Conservation (phyloP, 2,797 vertebrate species). For the Liasis olivaceus region DNA sequence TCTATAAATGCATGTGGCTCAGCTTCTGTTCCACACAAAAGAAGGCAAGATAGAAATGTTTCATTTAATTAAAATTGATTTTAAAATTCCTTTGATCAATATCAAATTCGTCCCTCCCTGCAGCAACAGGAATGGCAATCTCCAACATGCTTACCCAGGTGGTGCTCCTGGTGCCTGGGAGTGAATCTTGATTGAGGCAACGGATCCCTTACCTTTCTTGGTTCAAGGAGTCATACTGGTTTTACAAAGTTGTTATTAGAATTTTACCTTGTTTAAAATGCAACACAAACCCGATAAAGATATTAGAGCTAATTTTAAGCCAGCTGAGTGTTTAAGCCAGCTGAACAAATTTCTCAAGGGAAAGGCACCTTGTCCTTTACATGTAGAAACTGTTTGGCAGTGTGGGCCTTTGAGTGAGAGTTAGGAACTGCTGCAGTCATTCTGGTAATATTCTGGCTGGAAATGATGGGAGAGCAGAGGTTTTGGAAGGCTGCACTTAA, state of each 20-base stretch:
- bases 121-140: conserved; percentile 67
- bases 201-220: conserved; percentile 53
- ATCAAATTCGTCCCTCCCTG: conserved; percentile 78
- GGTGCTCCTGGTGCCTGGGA: conserved; percentile 62
- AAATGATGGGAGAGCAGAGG: not conserved
- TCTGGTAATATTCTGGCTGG: not conserved
- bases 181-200: conserved; percentile 56
- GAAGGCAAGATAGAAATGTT: conserved; percentile 80
- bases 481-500: conserved; percentile 14
- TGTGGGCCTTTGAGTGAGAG: not conserved
- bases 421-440: not conserved
- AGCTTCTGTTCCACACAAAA: conserved; percentile 74
- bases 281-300: not conserved
- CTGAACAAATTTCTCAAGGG: too few species aligned
- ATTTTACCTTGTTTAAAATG: not conserved
- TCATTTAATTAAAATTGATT: conserved; percentile 85
- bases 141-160: conserved; percentile 60
- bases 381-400: not conserved
- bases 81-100: conserved; percentile 81
- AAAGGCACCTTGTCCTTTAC: not conserved
- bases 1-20: conserved; percentile 58
- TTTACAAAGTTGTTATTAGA: conserved; percentile 24
- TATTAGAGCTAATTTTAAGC: not conserved
- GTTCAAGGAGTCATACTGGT: conserved; percentile 37
- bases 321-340: not conserved